A percentile compares a stretch with the other conserved stretches of the same genome.
phyloP scores from a whole-genome alignment of 2,888 invertebrate genomes.

The Melanostoma scalare region DNA sequence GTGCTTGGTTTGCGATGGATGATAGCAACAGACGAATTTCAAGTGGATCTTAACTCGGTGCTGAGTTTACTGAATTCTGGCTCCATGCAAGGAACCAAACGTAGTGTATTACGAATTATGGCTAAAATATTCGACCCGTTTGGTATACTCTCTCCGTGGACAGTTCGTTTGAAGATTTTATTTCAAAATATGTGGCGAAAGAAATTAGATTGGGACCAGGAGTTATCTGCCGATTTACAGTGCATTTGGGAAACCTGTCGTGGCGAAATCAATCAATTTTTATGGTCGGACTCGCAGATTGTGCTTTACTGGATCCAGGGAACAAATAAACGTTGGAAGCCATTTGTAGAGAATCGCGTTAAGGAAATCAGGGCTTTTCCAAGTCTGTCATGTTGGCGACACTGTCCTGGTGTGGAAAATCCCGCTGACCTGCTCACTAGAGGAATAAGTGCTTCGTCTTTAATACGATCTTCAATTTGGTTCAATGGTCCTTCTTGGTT shows the following conservation, averaged over 20 bases:
- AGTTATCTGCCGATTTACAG: conserved; percentile 16
- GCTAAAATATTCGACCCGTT: conserved; percentile 30
- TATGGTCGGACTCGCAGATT: conserved; percentile 35
- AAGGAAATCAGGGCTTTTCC: conserved; percentile 14
- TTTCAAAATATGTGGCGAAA: too few relatives aligned
- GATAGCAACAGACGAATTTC: too few relatives aligned
- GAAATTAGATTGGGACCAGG: conserved; percentile 37
- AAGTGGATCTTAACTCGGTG: too few relatives aligned
- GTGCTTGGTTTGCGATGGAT: too few relatives aligned
- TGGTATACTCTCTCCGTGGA: too few relatives aligned
- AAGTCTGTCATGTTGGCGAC: too few relatives aligned
- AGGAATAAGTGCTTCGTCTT: not conserved
- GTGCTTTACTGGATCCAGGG: conserved; percentile 27
- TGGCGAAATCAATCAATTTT: conserved; percentile 1
- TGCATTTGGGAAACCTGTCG: conserved; percentile 20
- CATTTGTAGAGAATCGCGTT: conserved; percentile 26
- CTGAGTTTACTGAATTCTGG: too few relatives aligned
- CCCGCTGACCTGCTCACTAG: conserved; percentile 1
- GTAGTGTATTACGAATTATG: conserved; percentile 23
- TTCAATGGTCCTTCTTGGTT: not conserved
- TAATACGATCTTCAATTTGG: not conserved
- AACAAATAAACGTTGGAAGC: conserved; percentile 28
- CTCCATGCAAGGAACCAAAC: too few relatives aligned
- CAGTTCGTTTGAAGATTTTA: too few relatives aligned
- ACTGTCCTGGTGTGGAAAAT: conserved; percentile 15